Conservation (phyloP, 2,888 invertebrate genomes). For the Diploptera punctata region DNA sequence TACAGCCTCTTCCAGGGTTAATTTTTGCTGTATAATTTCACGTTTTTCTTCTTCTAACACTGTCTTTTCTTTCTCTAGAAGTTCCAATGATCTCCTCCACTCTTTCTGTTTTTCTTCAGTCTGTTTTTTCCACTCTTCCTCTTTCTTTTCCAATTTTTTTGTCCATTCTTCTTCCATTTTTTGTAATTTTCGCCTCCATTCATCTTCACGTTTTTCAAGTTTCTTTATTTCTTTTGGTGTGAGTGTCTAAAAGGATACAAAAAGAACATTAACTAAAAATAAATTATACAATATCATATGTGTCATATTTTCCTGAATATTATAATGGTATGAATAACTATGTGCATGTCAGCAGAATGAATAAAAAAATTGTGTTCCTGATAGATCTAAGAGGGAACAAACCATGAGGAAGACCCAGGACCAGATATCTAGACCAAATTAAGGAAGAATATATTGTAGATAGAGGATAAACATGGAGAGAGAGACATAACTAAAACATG, state of each 20-base stretch:
- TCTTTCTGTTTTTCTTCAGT: slow-evolving; percentile 69
- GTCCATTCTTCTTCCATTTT: slow-evolving; percentile 47
- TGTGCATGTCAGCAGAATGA: too few relatives aligned
- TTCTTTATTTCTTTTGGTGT: slow-evolving; percentile 47
- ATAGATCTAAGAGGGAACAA: too few relatives aligned
- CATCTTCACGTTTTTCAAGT: slow-evolving; percentile 63
- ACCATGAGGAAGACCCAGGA: too few relatives aligned
- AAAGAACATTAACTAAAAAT: too few relatives aligned
- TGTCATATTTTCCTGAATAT: too few relatives aligned
- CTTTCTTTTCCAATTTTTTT: slow-evolving; percentile 52
- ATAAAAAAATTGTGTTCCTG: too few relatives aligned
- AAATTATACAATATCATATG: too few relatives aligned
- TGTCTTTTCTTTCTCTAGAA: slow-evolving; percentile 62
- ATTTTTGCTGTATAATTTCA: slow-evolving; percentile 63
- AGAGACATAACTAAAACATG: too few relatives aligned
- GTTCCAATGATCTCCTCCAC: slow-evolving; percentile 69
- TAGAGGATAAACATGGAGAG: too few relatives aligned
- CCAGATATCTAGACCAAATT: too few relatives aligned
- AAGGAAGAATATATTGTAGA: too few relatives aligned
- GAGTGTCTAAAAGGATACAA: slow-evolving; percentile 45
- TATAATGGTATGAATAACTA: too few relatives aligned
- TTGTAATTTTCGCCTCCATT: slow-evolving; percentile 57
- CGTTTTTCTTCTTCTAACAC: slow-evolving; percentile 63
- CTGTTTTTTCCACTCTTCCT: slow-evolving; percentile 55
- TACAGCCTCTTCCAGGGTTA: slow-evolving; percentile 64